A percentile compares a stretch with the other conserved stretches of the same genome.
phyloP scores from a whole-genome alignment of 2,888 invertebrate genomes.

The Drosophila niveifrons region DNA sequence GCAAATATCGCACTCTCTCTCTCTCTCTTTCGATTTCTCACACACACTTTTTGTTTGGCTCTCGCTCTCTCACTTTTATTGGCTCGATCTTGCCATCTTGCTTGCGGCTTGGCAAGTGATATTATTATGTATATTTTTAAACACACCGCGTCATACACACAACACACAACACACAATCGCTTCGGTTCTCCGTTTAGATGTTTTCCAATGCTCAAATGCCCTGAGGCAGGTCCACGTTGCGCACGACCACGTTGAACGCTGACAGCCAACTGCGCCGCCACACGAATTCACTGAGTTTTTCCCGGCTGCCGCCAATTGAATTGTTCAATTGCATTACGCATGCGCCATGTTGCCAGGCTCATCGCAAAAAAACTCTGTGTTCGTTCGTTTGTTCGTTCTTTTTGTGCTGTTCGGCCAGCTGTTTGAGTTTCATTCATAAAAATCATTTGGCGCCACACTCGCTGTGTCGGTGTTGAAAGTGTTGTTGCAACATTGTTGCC shows the following conservation, averaged over 20 bases:
- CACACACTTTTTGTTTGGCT: background rate
- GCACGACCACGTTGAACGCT: slow-evolving; percentile 71
- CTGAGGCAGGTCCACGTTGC: slow-evolving; percentile 50
- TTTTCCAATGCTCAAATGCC: background rate
- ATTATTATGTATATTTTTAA: slow-evolving; percentile 49
- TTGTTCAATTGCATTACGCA: slow-evolving; percentile 47
- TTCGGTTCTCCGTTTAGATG: slow-evolving; percentile 19
- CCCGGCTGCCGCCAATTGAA: slow-evolving; percentile 52
- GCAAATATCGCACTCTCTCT: slow-evolving; percentile 36
- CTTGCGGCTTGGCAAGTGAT: slow-evolving; percentile 47
- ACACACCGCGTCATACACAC: slow-evolving; percentile 23
- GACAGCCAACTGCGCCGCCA: slow-evolving; percentile 74
- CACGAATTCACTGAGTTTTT: slow-evolving; percentile 62
- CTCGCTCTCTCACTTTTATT: slow-evolving; percentile 8
- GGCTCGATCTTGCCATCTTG: slow-evolving; percentile 31
- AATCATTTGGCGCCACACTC: slow-evolving; percentile 44
- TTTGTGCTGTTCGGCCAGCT: slow-evolving; percentile 32
- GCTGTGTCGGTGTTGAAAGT: background rate
- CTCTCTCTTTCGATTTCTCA: background rate
- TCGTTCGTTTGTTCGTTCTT: background rate
- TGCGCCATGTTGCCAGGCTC: slow-evolving; percentile 67
- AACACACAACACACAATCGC: background rate
- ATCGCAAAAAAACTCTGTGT: background rate
- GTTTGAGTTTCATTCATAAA: slow-evolving; percentile 70
- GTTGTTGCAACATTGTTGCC: slow-evolving; percentile 59